phyloP scores from a whole-genome alignment of 2,797 vertebrate species.

The Anisognathus igniventris region DNA sequence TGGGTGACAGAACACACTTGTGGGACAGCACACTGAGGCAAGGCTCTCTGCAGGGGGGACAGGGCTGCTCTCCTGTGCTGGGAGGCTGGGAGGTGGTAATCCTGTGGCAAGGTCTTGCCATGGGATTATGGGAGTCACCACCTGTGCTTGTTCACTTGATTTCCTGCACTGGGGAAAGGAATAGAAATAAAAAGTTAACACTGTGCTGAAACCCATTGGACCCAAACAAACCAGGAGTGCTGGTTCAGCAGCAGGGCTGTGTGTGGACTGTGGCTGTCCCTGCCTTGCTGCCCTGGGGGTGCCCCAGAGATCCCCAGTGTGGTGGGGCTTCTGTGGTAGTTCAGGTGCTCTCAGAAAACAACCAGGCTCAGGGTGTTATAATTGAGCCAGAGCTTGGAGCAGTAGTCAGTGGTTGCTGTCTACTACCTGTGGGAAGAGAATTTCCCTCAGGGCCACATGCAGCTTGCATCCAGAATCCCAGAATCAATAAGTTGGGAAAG shows the following conservation, averaged over 20 bases:
- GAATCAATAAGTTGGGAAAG: neutral
- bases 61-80: neutral
- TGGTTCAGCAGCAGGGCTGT: neutral
- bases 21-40: neutral
- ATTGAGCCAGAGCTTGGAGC: neutral
- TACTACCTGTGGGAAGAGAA: neutral
- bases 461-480: neutral
- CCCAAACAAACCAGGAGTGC: rapidly evolving
- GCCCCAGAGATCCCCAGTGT: no score
- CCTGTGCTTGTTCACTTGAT: rapidly evolving
- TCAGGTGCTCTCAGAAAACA: no score
- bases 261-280: no score
- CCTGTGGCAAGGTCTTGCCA: rapidly evolving
- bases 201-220: neutral
- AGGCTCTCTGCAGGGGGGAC: rapidly evolving
- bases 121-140: rapidly evolving
- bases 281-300: rapidly evolving
- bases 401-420: neutral
- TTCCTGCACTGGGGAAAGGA: neutral
- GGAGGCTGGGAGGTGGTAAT: no score
- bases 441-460: neutral
- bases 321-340: no score
- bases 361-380: rapidly evolving
- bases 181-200: neutral
- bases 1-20: neutral